phyloP scores from a whole-genome alignment of 2,113 vertebrate genomes.

The Oostethus manadensis region DNA sequence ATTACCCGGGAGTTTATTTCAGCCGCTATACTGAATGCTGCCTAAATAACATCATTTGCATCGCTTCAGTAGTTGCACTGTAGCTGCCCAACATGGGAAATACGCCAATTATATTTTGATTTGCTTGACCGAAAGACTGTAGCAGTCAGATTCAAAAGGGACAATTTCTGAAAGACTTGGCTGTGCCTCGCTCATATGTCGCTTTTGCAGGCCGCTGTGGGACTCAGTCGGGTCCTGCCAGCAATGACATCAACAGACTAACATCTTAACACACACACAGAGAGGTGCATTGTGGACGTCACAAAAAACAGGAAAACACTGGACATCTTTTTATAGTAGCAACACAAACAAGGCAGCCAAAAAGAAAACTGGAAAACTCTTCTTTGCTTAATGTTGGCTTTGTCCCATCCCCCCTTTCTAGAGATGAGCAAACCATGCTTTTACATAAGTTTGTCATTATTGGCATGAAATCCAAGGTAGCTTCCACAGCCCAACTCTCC shows the following conservation, averaged over 20 bases:
- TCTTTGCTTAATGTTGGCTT: constrained; percentile 3
- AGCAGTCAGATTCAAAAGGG: constrained; percentile 36
- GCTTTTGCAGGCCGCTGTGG: constrained; percentile 35
- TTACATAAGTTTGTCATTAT: no score
- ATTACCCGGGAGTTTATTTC: constrained; percentile 9
- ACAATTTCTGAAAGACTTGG: constrained; percentile 39
- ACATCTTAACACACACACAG: constrained; percentile 34
- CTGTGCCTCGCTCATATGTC: constrained; percentile 40
- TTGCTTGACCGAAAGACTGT: constrained; percentile 5
- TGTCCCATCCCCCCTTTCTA: no score
- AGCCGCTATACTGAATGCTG: background rate
- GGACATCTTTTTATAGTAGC: constrained; percentile 15
- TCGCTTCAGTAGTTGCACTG: constrained; percentile 1
- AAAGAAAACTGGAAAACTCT: constrained; percentile 1
- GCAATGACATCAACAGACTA: constrained; percentile 51
- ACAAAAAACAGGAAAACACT: constrained; percentile 10
- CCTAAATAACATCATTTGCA: constrained; percentile 9
- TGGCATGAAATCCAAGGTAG: no score
- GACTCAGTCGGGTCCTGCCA: constrained; percentile 28
- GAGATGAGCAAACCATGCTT: no score
- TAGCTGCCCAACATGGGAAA: constrained; percentile 10
- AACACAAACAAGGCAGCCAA: constrained; percentile 12
- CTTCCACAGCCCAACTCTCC: no score
- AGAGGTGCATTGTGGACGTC: constrained; percentile 31
- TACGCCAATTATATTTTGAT: constrained; percentile 9